Evolutionary conservation across 2,888 invertebrate species (phyloP).

Genomic region (Ischnus inquisitorius): DNA sequence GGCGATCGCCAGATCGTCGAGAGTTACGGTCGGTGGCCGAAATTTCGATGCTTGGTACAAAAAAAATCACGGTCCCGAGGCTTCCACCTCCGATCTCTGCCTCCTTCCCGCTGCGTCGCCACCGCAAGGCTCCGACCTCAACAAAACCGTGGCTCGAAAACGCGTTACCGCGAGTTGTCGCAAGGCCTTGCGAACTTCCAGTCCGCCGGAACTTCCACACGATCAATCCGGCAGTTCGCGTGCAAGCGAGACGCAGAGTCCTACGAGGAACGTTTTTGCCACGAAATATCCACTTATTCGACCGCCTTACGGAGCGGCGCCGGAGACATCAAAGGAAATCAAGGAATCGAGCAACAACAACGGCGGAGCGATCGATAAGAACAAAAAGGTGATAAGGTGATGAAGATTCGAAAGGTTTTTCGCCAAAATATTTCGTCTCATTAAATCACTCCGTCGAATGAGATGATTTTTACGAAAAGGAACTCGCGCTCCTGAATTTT

Average conservation of each 20-base stretch:
- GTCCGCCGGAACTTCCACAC: neutral
- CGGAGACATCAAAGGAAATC: neutral
- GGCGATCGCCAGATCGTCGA: neutral
- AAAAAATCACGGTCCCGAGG: neutral
- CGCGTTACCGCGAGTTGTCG: neutral
- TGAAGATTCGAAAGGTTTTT: too few species aligned
- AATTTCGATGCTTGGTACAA: neutral
- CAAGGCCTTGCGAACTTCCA: neutral
- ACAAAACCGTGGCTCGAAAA: too few species aligned
- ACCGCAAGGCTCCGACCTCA: neutral
- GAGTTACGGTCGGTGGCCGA: neutral
- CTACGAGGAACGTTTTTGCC: neutral
- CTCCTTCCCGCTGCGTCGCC: neutral
- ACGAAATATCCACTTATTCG: neutral
- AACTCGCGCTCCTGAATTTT: too few species aligned
- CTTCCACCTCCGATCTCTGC: neutral
- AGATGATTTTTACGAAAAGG: too few species aligned
- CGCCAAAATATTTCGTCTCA: too few species aligned
- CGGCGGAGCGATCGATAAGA: neutral
- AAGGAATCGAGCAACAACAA: neutral
- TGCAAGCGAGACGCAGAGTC: neutral
- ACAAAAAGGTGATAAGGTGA: neutral
- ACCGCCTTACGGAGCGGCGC: neutral
- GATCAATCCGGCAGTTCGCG: neutral
- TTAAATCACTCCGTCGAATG: too few species aligned